Percentiles rank a stretch among this genome's conserved stretches.
Evolutionary conservation across 1,140 invertebrate genomes (phyloP).

Genomic region (Eumaeus atala): DNA sequence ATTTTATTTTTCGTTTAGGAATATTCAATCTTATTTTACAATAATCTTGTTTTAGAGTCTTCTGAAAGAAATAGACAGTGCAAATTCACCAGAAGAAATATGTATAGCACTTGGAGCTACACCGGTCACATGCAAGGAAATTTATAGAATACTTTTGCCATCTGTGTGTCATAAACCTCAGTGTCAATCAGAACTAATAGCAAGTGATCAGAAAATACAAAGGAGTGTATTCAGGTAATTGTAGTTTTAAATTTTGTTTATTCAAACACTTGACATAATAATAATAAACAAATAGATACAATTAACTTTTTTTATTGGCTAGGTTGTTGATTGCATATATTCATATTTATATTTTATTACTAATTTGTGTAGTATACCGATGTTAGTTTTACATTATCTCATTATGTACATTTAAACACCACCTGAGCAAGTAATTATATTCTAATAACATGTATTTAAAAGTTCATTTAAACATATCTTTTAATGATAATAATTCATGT

Average conservation of each 20-base stretch:
- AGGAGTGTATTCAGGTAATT: conserved; percentile 53
- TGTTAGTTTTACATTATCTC: too few species aligned
- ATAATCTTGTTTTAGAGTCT: conserved; percentile 46
- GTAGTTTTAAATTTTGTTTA: neutral
- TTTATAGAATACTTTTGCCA: conserved; percentile 54
- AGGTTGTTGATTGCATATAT: too few species aligned
- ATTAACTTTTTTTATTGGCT: too few species aligned
- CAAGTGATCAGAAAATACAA: conserved; percentile 56
- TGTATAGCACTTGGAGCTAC: conserved; percentile 54
- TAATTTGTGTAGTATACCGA: too few species aligned
- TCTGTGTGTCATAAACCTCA: conserved; percentile 51
- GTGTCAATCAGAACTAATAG: conserved; percentile 51
- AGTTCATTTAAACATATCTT: too few species aligned
- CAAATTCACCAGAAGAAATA: conserved; percentile 52
- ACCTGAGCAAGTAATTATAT: too few species aligned
- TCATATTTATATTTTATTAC: too few species aligned
- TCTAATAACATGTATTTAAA: too few species aligned
- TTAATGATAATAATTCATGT: too few species aligned
- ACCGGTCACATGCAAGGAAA: conserved; percentile 53
- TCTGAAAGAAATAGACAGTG: conserved; percentile 48
- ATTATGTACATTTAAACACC: too few species aligned
- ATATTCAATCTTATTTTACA: neutral
- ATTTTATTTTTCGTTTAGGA: neutral
- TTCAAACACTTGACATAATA: too few species aligned
- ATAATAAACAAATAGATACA: too few species aligned